Conservation (phyloP, 2,888 invertebrate genomes). For the Amphipyra tragopoginis region DNA sequence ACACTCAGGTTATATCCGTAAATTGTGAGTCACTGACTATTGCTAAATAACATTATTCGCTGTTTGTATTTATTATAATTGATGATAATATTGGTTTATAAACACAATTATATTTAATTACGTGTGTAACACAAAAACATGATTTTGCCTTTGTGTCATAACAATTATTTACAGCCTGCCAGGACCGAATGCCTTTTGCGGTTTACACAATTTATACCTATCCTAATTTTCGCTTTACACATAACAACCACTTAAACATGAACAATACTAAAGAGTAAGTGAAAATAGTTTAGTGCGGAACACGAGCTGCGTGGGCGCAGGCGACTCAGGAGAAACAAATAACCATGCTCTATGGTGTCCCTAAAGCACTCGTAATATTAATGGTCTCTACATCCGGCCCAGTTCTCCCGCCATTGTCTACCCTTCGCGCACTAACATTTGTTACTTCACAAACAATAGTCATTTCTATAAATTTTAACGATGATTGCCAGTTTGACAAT, state of each 20-base stretch:
- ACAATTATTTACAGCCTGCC: not conserved
- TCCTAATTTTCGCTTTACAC: slow-evolving; percentile 22
- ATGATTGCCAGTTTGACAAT: slow-evolving; percentile 26
- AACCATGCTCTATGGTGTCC: slow-evolving; percentile 64
- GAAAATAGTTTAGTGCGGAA: slow-evolving; percentile 62
- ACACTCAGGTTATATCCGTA: slow-evolving; percentile 28
- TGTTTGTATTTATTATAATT: slow-evolving; percentile 14
- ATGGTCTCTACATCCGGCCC: slow-evolving; percentile 67
- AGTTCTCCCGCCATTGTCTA: slow-evolving; percentile 54
- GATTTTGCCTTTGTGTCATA: slow-evolving; percentile 3
- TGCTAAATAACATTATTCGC: slow-evolving; percentile 16
- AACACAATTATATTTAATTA: slow-evolving; percentile 4
- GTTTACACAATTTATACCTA: slow-evolving; percentile 15
- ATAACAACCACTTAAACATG: slow-evolving; percentile 27
- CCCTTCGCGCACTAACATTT: slow-evolving; percentile 55
- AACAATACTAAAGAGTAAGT: slow-evolving; percentile 50
- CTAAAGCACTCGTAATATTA: slow-evolving; percentile 63
- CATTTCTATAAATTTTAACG: slow-evolving; percentile 45
- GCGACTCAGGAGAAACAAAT: slow-evolving; percentile 66
- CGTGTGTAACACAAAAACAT: not conserved
- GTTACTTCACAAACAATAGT: slow-evolving; percentile 53
- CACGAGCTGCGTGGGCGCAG: slow-evolving; percentile 65
- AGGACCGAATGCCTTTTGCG: not conserved
- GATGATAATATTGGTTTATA: not conserved
- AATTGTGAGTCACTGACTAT: slow-evolving; percentile 32